Conservation (phyloP, 1,140 invertebrate species). For the Brachionus plicatilis region DNA sequence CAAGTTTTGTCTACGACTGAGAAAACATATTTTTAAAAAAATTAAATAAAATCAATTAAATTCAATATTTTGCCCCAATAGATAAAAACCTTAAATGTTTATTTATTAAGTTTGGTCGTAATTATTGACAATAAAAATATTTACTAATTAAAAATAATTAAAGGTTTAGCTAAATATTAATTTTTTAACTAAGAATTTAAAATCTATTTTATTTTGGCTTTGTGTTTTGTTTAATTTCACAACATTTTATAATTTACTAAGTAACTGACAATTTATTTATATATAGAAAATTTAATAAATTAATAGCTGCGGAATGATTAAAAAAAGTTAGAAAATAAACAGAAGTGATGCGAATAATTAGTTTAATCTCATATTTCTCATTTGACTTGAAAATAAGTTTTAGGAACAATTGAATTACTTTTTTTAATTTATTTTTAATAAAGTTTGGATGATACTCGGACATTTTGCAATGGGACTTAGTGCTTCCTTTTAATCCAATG, state of each 20-base stretch:
- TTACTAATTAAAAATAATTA: neutral
- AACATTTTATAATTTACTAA: neutral
- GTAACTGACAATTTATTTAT: neutral
- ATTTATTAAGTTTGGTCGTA: neutral
- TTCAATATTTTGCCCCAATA: neutral
- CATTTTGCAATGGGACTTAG: too few species aligned
- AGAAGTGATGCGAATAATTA: too few species aligned
- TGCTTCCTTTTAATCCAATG: too few species aligned
- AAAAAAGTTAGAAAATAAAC: too few species aligned
- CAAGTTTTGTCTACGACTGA: neutral
- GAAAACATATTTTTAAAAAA: neutral
- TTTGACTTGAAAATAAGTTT: too few species aligned
- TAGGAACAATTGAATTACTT: too few species aligned
- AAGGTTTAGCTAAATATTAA: neutral
- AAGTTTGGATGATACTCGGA: too few species aligned
- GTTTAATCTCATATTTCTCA: too few species aligned
- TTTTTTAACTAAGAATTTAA: neutral
- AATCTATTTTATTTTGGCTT: neutral
- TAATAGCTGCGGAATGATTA: too few species aligned
- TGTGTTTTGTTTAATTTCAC: neutral
- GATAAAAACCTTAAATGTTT: neutral
- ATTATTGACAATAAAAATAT: neutral
- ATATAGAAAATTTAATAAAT: too few species aligned
- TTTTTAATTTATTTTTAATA: too few species aligned
- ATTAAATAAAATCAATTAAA: neutral